These are phyloP conservation scores for Dysmachus trigonus DNA, from an alignment of 2,888 invertebrate genomes.

Conservation along the genomic window DNA sequence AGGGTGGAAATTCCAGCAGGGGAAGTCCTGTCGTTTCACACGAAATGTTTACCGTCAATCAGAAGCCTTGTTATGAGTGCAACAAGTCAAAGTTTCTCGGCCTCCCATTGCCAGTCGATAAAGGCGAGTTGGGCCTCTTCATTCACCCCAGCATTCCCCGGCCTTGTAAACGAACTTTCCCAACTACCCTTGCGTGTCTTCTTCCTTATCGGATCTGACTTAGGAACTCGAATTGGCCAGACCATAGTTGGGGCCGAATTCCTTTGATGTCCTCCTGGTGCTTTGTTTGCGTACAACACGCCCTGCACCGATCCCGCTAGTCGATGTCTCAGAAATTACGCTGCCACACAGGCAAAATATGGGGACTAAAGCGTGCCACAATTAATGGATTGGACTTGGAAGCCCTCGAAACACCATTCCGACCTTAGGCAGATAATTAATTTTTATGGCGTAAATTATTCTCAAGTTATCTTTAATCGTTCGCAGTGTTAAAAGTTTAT, in stretches of 20 bases:
- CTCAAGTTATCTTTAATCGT: too few relatives aligned
- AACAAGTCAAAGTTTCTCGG: constrained; percentile 11
- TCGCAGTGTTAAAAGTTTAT: too few relatives aligned
- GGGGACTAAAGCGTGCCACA: neutral
- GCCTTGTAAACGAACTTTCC: neutral
- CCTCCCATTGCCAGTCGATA: neutral
- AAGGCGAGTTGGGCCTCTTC: neutral
- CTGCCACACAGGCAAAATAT: neutral
- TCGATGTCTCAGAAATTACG: neutral
- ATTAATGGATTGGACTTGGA: neutral
- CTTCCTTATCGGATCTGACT: constrained; percentile 4
- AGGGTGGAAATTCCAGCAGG: constrained; percentile 1
- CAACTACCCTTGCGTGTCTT: constrained; percentile 1
- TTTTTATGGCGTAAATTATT: neutral
- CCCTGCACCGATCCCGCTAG: neutral
- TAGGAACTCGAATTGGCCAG: neutral
- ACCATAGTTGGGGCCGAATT: neutral
- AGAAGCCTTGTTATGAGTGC: neutral
- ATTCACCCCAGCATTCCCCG: neutral
- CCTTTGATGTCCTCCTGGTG: neutral
- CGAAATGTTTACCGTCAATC: constrained; percentile 26
- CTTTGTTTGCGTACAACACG: neutral
- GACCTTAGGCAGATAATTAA: neutral
- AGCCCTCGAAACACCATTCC: neutral
- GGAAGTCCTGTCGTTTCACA: constrained; percentile 15